A percentile compares a stretch with the other conserved stretches of the same genome.
Conservation (phyloP, 2,113 vertebrate species). For the Chaenocephalus aceratus region DNA sequence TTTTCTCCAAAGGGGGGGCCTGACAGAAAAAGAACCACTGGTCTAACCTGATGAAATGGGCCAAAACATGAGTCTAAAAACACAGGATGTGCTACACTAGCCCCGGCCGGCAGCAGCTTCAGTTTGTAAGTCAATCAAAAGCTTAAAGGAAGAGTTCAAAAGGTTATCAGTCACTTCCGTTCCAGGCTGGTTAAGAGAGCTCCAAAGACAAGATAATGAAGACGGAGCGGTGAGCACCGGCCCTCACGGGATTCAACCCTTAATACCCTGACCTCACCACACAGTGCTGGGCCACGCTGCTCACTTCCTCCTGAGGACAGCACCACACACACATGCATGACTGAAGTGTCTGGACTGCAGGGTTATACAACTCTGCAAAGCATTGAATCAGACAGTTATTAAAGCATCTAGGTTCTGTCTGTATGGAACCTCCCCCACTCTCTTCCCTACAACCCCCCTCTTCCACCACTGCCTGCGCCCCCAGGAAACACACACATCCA, state of each 20-base stretch:
- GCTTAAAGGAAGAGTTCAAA: slow-evolving; percentile 55
- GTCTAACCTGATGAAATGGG: background rate
- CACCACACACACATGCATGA: slow-evolving; percentile 47
- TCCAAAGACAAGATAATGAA: slow-evolving; percentile 51
- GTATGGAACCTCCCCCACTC: slow-evolving; percentile 10
- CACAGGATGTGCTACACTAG: background rate
- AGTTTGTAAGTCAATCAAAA: slow-evolving; percentile 56
- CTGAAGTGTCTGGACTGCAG: slow-evolving; percentile 44
- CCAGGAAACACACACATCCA: slow-evolving; percentile 55
- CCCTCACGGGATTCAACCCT: slow-evolving; percentile 4
- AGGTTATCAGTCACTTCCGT: slow-evolving; percentile 61
- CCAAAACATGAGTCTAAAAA: background rate
- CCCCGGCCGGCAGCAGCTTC: background rate
- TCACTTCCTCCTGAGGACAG: slow-evolving; percentile 34
- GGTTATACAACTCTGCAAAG: slow-evolving; percentile 65
- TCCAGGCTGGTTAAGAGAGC: slow-evolving; percentile 36
- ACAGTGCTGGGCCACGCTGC: background rate
- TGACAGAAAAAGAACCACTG: no score
- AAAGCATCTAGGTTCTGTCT: slow-evolving; percentile 50
- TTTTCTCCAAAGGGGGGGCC: no score
- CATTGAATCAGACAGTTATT: slow-evolving; percentile 74
- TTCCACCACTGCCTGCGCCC: slow-evolving; percentile 48
- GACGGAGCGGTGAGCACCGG: slow-evolving; percentile 42
- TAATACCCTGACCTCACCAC: no score
- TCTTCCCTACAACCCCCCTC: slow-evolving; percentile 13